Base-by-base conservation (phyloP, 2,888 invertebrate genomes). In the Coremacera marginata region DNA sequence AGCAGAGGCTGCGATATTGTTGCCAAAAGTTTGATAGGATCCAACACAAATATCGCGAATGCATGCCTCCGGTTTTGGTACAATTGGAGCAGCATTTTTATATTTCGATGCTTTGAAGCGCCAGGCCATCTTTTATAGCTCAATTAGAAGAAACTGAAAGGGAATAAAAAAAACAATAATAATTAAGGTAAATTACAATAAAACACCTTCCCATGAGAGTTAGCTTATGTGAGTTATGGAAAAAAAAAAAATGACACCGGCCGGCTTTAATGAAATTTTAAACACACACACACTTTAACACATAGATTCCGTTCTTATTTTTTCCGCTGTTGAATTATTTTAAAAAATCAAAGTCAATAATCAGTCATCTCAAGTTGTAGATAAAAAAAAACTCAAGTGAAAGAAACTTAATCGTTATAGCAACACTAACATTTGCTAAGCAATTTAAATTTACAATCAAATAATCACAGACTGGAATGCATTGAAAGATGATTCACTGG, bases 51-150 rank as follows among this genome's bases (percentile, higher is more conserved):
- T 93, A 89, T 98, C 98, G 82, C 96, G 93, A 82, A 95, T 93
- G 82, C 91, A 94, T 89, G 95, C 95, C 91, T 98, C 98, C 78
- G 97, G 96, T 89, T 98, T 98, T 55, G 98, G 97, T 86, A 97
- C 94, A 86, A 97, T 97, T 62, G 98, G 97, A 83, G 96, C 95
- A 81, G 98, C 97, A 94, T 98, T 98, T 93, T 98, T 98, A 90
- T 96, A 98, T 90, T 98, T 98, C 80, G 98, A 98, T 88, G 97
- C 96, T 92, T 98, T 98, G 91, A 98, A 98, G 90, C 97, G 93
- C 95, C 96, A 96, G 90, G 96, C 95, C 96, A 96, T 96, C 63
- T 37, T 55, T 55, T 44, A 19, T 55, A 1, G 55, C 55, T 19
- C 19, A 55, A 55, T 55, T 55, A 19, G 44, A 11, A 44, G 1